A percentile compares a stretch with the other conserved stretches of the same genome.
Conservation (phyloP, 2,113 vertebrate genomes). For the Laticauda laticaudata region DNA sequence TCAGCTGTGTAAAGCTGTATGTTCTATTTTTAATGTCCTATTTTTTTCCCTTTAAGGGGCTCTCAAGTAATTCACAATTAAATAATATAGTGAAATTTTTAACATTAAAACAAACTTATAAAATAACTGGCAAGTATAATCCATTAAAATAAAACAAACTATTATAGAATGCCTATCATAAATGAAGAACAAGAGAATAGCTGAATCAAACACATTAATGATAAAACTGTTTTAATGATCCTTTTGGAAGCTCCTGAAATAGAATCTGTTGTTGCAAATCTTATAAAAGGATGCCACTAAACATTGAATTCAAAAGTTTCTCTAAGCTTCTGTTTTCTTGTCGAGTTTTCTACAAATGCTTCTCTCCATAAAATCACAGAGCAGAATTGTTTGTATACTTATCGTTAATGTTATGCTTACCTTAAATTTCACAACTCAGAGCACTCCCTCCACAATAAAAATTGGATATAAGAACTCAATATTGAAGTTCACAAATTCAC, state of each 20-base stretch:
- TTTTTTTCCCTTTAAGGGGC: background rate
- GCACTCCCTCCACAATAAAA: background rate
- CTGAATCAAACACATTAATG: background rate
- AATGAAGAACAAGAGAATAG: background rate
- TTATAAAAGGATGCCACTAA: background rate
- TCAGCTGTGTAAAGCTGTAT: background rate
- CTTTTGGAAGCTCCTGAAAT: background rate
- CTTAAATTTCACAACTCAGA: background rate
- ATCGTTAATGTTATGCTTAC: background rate
- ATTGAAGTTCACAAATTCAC: background rate
- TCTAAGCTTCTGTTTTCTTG: background rate
- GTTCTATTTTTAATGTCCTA: background rate
- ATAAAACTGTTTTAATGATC: background rate
- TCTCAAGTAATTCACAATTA: background rate
- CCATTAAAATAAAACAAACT: background rate
- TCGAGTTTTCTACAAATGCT: background rate
- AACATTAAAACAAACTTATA: background rate
- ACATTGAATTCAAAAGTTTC: background rate
- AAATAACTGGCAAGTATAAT: background rate
- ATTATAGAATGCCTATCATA: background rate
- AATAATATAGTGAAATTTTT: background rate
- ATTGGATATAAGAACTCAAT: background rate
- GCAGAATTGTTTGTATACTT: background rate
- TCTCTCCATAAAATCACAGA: background rate
- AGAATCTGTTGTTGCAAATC: background rate